Conservation (phyloP, 1,140 invertebrate genomes). For the Cotesia glomerata region DNA sequence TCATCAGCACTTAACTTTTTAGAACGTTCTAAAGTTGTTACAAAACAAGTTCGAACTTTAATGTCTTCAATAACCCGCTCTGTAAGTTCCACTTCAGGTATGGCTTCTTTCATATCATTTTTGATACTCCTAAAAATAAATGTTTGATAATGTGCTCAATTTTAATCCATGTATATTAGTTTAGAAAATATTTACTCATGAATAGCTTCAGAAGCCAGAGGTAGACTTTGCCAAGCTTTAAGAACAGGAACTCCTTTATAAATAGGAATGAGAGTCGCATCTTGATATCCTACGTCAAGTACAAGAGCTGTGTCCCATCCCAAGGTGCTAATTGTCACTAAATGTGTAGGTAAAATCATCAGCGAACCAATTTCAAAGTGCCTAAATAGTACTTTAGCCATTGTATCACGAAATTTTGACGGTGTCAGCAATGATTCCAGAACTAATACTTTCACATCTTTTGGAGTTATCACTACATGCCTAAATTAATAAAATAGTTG, state of each 20-base stretch:
- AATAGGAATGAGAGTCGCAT: slow-evolving; percentile 82
- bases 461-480: slow-evolving; percentile 88
- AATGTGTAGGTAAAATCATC: slow-evolving; percentile 78
- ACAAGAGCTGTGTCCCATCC: slow-evolving; percentile 81
- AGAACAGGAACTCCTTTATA: slow-evolving; percentile 85
- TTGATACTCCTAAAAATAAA: slow-evolving; percentile 48
- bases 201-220: slow-evolving; percentile 73
- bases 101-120: slow-evolving; percentile 37
- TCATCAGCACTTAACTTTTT: slow-evolving; percentile 64
- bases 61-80: slow-evolving; percentile 73
- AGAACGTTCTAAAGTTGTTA: slow-evolving; percentile 76
- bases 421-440: slow-evolving; percentile 88
- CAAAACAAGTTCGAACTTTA: slow-evolving; percentile 81
- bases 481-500: slow-evolving; percentile 60
- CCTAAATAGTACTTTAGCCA: slow-evolving; percentile 89
- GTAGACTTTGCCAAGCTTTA: slow-evolving; percentile 78
- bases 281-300: slow-evolving; percentile 85
- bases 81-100: slow-evolving; percentile 58
- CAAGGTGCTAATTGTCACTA: slow-evolving; percentile 79
- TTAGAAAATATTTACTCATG: slow-evolving; percentile 64
- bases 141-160: not conserved
- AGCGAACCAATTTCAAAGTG: slow-evolving; percentile 85
- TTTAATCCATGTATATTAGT: not conserved
- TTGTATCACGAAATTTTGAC: slow-evolving; percentile 79
- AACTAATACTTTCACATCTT: slow-evolving; percentile 88